Evolutionary conservation across 2,888 invertebrate genomes (phyloP), one percentile per base, ranked within the genome.

Genomic region (Heliothis peltigera): DNA sequence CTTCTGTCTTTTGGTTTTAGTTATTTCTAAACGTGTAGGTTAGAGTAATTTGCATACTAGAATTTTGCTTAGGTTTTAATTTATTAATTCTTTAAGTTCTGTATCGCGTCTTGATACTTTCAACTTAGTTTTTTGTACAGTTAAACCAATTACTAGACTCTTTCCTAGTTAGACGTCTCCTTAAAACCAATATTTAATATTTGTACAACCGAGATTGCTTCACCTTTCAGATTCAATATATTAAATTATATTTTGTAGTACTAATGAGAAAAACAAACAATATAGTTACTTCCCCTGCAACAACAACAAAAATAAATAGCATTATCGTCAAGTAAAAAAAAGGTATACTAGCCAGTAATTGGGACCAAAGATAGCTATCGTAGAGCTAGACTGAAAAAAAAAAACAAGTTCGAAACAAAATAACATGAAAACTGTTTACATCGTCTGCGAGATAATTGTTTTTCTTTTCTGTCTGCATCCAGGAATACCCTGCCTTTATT

Each of bases 1-100:
- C 64, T 72, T 72, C 53, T 64, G 70, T 72, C 70, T 71, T 77
- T 81, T 82, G n/a, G n/a, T n/a, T n/a, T n/a, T n/a, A n/a, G 78
- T 82, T 81, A 62, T 75, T 78, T 54, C 59, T 64, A 39, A 62
- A 67, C 39, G 57, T 32, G 53, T 46, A 46, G 63, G 19, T 39
- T 15, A 48, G 21, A 54, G 18, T 22, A 43, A 55, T 19, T 39
- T 28, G 6, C 19, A 6, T 22, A n/a, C 1, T 68, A 44, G 18
- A 21, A 39, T 53, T 53, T 54, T 25, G 25, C n/a, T 35, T 21
- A 28, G 17, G 35, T 47, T 25, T 15, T 46, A 4, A 4, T 39
- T 35, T 39, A 5, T n/a, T 32, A 1, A 32, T 12, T 32, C 12
- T 32, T 25, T 12, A 32, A 32, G 32, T 32, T 12, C 32, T 3